Evolutionary conservation across 2,888 invertebrate species (phyloP).

Genomic region (Chaitophorus viminalis): DNA sequence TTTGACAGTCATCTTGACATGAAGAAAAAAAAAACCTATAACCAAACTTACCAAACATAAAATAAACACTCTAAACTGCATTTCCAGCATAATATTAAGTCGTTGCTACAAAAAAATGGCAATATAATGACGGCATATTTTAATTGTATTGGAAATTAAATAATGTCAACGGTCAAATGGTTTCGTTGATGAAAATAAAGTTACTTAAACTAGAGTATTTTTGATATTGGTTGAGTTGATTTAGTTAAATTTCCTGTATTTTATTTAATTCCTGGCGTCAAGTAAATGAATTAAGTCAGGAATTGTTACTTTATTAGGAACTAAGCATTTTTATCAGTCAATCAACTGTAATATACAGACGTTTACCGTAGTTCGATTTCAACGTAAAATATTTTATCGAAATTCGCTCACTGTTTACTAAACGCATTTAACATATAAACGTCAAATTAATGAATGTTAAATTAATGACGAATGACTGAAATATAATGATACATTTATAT

Average conservation of each 20-base stretch:
- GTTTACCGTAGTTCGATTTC: background rate
- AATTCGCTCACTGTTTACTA: background rate
- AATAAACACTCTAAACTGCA: too few species aligned
- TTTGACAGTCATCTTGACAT: too few species aligned
- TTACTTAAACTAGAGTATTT: too few species aligned
- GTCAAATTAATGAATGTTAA: conserved; percentile 27
- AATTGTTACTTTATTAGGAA: too few species aligned
- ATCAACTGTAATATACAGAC: background rate
- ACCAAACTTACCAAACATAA: too few species aligned
- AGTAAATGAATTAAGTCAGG: too few species aligned
- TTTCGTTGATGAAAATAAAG: background rate
- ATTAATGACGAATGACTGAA: background rate
- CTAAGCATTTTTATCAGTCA: background rate
- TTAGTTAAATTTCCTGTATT: background rate
- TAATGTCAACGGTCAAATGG: background rate
- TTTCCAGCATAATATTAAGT: too few species aligned
- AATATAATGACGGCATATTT: too few species aligned
- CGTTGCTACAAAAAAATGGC: too few species aligned
- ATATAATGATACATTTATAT: too few species aligned
- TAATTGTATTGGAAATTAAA: background rate
- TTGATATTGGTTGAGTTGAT: background rate
- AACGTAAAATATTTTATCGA: background rate
- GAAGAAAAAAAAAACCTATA: too few species aligned
- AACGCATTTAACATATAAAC: background rate
- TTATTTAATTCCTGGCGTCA: too few species aligned